These are phyloP conservation scores for Procapra przewalskii DNA, from an alignment of 2,113 vertebrate species.

Conservation along the genomic window DNA sequence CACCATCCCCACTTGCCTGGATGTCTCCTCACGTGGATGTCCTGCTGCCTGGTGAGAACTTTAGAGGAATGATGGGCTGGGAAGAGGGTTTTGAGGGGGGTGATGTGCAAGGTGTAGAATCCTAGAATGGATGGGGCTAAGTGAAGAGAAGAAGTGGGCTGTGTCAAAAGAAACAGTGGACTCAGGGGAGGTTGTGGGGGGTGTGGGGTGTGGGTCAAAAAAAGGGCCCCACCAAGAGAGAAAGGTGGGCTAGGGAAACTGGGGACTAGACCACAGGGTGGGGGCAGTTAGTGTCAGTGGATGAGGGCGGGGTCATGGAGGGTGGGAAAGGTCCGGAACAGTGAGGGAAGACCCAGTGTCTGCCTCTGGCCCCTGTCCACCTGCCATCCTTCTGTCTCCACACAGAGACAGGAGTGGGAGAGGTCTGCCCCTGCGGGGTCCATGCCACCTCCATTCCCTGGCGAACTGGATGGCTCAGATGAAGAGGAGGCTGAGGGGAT, in stretches of 20 bases:
- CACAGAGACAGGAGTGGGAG: conserved; percentile 86
- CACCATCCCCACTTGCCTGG: not conserved
- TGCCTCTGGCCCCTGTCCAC: not conserved
- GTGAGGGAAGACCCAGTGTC: not conserved
- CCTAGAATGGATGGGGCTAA: not conserved
- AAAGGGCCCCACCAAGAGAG: not conserved
- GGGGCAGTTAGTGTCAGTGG: not conserved
- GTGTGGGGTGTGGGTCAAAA: not conserved
- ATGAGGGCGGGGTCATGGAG: not conserved
- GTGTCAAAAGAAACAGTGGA: not conserved
- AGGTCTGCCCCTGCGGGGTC: conserved; percentile 79
- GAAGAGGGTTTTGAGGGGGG: not conserved
- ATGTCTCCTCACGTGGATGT: not conserved
- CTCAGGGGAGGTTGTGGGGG: accelerated
- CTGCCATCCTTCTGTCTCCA: not conserved
- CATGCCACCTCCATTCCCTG: conserved; percentile 84
- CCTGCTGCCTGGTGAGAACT: conserved; percentile 55
- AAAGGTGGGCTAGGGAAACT: not conserved
- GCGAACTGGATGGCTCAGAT: conserved; percentile 88
- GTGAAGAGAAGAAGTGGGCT: not conserved
- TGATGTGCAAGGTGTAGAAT: not conserved
- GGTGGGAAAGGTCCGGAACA: not conserved
- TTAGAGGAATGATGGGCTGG: not conserved
- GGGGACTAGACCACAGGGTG: too few species aligned
- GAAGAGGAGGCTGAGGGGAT: conserved; percentile 88